Evolutionary conservation across 2,888 invertebrate genomes (phyloP).

Genomic region (Conomelus anceps): DNA sequence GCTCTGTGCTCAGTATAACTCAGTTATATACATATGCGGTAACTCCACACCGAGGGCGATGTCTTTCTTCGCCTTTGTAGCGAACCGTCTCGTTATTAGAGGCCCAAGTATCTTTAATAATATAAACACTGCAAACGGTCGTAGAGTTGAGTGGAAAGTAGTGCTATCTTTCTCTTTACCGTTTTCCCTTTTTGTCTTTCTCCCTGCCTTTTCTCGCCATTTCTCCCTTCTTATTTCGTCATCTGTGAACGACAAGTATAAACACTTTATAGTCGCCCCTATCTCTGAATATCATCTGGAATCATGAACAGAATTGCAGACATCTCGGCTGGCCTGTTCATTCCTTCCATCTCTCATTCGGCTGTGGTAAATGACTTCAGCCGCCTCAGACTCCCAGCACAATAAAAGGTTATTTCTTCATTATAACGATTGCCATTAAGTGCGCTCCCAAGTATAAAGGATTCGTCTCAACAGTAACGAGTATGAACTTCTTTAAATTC

Average conservation of each 20-base stretch:
- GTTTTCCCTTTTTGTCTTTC: background rate
- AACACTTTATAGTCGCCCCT: background rate
- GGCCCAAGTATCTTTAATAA: background rate
- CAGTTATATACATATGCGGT: background rate
- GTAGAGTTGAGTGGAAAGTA: background rate
- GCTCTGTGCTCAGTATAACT: background rate
- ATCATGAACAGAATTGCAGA: background rate
- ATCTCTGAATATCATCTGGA: background rate
- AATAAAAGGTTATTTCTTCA: background rate
- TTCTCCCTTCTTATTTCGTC: background rate
- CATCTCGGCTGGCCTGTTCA: no score
- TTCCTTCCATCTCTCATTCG: background rate
- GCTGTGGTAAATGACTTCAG: background rate
- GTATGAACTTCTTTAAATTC: background rate
- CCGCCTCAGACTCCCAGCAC: background rate
- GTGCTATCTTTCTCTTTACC: background rate
- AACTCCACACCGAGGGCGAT: background rate
- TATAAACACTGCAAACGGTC: background rate
- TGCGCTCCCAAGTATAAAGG: background rate
- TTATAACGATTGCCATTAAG: background rate
- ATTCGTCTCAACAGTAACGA: background rate
- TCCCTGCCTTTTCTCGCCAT: background rate
- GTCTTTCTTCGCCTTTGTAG: background rate
- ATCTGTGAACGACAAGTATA: background rate
- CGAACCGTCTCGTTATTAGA: background rate